phyloP scores from a whole-genome alignment of 2,888 invertebrate genomes.

The Lacanobia wlatinum region DNA sequence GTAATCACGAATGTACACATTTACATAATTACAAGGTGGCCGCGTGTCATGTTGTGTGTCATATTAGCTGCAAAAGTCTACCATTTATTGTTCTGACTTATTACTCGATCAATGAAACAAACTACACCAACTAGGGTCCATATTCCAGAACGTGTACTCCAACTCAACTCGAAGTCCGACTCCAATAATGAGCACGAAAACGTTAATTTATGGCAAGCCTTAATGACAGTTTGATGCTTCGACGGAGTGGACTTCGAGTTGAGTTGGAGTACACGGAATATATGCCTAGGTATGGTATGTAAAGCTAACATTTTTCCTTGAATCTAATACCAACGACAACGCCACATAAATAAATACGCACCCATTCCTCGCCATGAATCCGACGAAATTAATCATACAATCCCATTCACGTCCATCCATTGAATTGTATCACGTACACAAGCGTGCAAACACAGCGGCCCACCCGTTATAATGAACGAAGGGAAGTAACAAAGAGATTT shows the following conservation, averaged over 20 bases:
- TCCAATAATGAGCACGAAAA: background rate
- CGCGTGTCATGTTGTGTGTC: background rate
- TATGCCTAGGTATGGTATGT: too few species aligned
- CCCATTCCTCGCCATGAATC: background rate
- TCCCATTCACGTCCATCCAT: conserved; percentile 36
- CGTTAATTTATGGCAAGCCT: too few species aligned
- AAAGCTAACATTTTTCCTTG: too few species aligned
- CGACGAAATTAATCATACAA: conserved; percentile 45
- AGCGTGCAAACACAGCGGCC: conserved; percentile 46
- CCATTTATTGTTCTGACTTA: background rate
- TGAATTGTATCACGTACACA: conserved; percentile 33
- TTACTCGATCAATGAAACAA: conserved; percentile 4
- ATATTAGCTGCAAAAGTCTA: background rate
- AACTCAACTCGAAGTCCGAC: too few species aligned
- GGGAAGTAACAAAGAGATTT: conserved; percentile 54
- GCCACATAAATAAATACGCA: background rate
- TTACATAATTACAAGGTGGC: conserved; percentile 24
- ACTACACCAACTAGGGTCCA: background rate
- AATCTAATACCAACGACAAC: conserved; percentile 6
- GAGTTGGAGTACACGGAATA: too few species aligned
- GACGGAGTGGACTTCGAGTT: too few species aligned
- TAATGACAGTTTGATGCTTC: too few species aligned
- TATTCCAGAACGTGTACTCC: too few species aligned
- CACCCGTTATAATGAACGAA: conserved; percentile 48
- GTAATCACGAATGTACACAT: background rate